Evolutionary conservation across 2,888 invertebrate genomes (phyloP), one percentile per base, ranked within the genome.

Genomic region (Kuschelorhynchus macadamiae): DNA sequence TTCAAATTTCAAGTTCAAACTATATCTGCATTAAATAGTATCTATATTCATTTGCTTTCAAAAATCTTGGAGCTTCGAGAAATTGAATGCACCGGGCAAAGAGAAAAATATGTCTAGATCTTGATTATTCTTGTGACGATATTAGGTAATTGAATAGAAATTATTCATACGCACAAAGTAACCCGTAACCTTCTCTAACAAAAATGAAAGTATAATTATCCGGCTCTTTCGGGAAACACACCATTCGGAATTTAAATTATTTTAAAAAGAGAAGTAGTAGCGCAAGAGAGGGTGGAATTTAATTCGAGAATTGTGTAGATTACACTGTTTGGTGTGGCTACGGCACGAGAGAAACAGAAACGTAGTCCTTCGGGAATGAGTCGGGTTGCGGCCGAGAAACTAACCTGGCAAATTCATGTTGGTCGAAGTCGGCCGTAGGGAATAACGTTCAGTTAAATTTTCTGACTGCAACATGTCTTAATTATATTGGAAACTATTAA

Each of bases 221-320:
- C 49, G 17, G 18, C 49, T 50, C 32, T 64, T 60, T 56, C 56
- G 41, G 42, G 11, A 39, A 63, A 65, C 50, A 57, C 36, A 36
- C 33, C 46, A 59, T 46, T 42, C 32, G 65, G 25, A 66, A 66
- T 66, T 59, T 52, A 59, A 66, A 66, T 66, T 52, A 66, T 59
- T 59, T 59, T 52, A 53, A 66, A 59, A 66, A 66, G 46, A 57
- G 57, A 46, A 46, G 18, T n/a, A n/a, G n/a, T 36, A 59, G 52
- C 18, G 42, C n/a, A 30, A 21, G 63, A 52, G 39, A 65, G 50
- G 32, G 36, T 32, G 25, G 25, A 66, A 59, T 66, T 66, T 66
- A 66, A 66, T 66, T 52, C 59, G 65, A 66, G 53, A 59, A 66
- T 66, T 66, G 65, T 66, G 65, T 66, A 66, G 65, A 66, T 66